These are phyloP conservation scores for Pseudorhombus dupliciocellatus DNA, from an alignment of 2,113 vertebrate genomes.

Conservation along the genomic window DNA sequence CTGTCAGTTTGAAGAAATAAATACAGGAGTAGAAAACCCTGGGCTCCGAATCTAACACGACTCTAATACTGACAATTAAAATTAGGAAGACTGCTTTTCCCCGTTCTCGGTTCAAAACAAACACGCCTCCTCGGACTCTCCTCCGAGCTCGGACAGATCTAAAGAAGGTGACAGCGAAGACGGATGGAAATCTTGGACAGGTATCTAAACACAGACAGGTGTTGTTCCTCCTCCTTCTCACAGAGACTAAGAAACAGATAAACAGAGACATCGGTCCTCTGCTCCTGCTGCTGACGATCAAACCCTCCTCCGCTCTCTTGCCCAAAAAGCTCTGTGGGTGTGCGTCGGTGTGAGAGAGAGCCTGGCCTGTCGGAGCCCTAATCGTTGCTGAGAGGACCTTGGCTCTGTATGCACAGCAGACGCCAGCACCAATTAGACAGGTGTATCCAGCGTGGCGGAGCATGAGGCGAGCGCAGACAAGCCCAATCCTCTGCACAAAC, in stretches of 20 bases:
- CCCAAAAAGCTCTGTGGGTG: slow-evolving; percentile 55
- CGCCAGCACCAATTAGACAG: slow-evolving; percentile 75
- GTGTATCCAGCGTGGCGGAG: slow-evolving; percentile 63
- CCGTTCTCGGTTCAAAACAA: too few relatives aligned
- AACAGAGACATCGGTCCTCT: not conserved
- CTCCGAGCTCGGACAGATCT: not conserved
- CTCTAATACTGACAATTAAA: too few relatives aligned
- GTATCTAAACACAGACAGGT: not conserved
- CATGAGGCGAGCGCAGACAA: slow-evolving; percentile 45
- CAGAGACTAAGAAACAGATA: not conserved
- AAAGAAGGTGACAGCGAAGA: not conserved
- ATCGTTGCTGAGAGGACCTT: slow-evolving; percentile 69
- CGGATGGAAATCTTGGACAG: slow-evolving; percentile 14
- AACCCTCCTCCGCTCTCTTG: slow-evolving; percentile 15
- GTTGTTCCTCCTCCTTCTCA: slow-evolving; percentile 8
- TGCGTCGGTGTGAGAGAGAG: slow-evolving; percentile 66
- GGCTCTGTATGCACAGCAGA: slow-evolving; percentile 67
- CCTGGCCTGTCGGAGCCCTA: slow-evolving; percentile 67
- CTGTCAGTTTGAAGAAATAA: too few relatives aligned
- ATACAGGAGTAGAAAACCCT: too few relatives aligned
- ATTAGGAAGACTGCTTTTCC: too few relatives aligned
- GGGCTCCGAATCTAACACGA: too few relatives aligned
- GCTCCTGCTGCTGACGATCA: slow-evolving; percentile 15
- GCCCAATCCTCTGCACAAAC: slow-evolving; percentile 58
- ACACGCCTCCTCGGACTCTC: not conserved